These are phyloP conservation scores for Vireo altiloquus DNA, from an alignment of 2,113 vertebrate species.

Conservation along the genomic window DNA sequence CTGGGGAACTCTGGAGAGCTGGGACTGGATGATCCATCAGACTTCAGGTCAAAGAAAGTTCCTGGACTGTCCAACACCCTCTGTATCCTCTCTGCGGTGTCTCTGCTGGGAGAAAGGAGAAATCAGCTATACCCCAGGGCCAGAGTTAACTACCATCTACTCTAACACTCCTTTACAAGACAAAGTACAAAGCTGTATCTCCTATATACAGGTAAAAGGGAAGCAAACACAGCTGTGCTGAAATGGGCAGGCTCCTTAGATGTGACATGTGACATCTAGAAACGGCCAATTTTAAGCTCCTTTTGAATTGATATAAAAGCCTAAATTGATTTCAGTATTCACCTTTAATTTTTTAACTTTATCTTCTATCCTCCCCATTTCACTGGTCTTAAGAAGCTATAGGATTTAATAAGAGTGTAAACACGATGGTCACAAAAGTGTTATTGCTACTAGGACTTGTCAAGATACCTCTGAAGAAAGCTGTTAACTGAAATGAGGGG, in stretches of 20 bases:
- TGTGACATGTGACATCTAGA: background rate
- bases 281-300: background rate
- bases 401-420: background rate
- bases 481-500: background rate
- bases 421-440: background rate
- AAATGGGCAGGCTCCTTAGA: background rate
- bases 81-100: slow-evolving; percentile 50
- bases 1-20: slow-evolving; percentile 65
- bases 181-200: background rate
- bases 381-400: background rate
- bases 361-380: background rate
- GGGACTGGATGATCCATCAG: slow-evolving; percentile 66
- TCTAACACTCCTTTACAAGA: background rate
- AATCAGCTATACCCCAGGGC: background rate
- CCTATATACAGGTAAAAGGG: background rate
- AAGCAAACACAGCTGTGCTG: background rate
- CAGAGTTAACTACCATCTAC: background rate
- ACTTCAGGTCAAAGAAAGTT: slow-evolving; percentile 61
- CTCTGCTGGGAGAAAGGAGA: slow-evolving; percentile 14
- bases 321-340: background rate
- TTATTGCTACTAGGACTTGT: background rate
- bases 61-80: slow-evolving; percentile 58
- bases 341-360: background rate
- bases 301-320: background rate
- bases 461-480: background rate